Conservation (phyloP, 2,797 vertebrate species). For the Gobio occitaniae region DNA sequence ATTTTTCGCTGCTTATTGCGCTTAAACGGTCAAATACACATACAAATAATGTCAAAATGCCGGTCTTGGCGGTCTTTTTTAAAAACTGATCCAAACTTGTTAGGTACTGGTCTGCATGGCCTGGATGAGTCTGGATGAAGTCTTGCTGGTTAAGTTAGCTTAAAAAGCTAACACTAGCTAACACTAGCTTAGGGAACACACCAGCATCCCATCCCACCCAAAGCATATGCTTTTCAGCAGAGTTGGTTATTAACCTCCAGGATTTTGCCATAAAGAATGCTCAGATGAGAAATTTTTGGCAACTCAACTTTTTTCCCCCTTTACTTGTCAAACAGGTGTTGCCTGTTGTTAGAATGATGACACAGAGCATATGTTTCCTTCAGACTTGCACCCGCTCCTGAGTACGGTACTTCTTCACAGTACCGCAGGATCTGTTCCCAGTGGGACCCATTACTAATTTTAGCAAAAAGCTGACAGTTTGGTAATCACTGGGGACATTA, state of each 20-base stretch:
- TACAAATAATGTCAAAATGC: too few species aligned
- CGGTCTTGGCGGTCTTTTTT: too few species aligned
- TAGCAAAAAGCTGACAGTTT: slow-evolving; percentile 54
- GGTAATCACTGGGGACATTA: slow-evolving; percentile 54
- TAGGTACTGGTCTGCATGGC: not conserved
- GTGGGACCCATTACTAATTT: slow-evolving; percentile 43
- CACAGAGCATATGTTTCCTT: slow-evolving; percentile 47
- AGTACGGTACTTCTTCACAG: slow-evolving; percentile 21
- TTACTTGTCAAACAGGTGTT: slow-evolving; percentile 52
- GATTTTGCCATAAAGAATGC: slow-evolving; percentile 1
- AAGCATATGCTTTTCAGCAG: slow-evolving; percentile 10
- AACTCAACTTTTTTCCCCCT: slow-evolving; percentile 22
- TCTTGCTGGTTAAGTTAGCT: not conserved
- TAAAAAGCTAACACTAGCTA: not conserved
- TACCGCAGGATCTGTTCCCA: slow-evolving; percentile 38
- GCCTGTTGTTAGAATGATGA: slow-evolving; percentile 52
- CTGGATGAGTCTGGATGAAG: not conserved
- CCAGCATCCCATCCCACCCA: not conserved
- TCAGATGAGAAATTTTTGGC: slow-evolving; percentile 9
- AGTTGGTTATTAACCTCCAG: slow-evolving; percentile 12
- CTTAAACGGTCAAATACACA: too few species aligned
- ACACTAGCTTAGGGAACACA: not conserved
- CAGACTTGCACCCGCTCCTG: slow-evolving; percentile 34
- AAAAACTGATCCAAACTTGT: not conserved
- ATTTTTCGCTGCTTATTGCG: too few species aligned